These are phyloP conservation scores for Poeciliopsis infans DNA, from an alignment of 2,797 vertebrate species.

Conservation along the genomic window DNA sequence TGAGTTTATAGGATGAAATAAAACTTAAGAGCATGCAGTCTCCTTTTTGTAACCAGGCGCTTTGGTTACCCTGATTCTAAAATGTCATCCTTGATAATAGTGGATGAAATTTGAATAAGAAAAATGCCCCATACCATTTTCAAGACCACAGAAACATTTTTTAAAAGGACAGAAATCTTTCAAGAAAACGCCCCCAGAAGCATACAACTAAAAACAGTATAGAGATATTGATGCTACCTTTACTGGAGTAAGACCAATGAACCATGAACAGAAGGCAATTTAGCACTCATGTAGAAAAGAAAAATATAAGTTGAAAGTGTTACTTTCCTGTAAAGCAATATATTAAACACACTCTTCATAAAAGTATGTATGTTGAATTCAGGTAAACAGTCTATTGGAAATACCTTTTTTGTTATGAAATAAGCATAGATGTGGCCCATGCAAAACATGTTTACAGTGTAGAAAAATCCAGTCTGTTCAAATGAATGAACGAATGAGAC, in stretches of 20 bases:
- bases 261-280: background rate
- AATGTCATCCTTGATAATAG: background rate
- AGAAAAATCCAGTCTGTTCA: background rate
- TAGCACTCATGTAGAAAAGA: background rate
- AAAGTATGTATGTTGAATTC: background rate
- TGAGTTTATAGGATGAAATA: background rate
- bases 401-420: background rate
- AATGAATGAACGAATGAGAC: background rate
- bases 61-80: background rate
- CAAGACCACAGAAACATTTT: background rate
- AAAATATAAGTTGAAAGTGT: background rate
- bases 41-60: slow-evolving; percentile 4
- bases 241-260: background rate
- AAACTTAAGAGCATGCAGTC: background rate
- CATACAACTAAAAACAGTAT: background rate
- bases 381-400: background rate
- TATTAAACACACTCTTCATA: background rate
- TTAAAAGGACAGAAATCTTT: background rate
- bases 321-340: background rate
- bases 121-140: background rate
- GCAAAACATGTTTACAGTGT: background rate
- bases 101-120: background rate
- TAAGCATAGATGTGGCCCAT: background rate
- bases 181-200: background rate
- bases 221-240: background rate